phyloP scores from a whole-genome alignment of 2,113 vertebrate genomes.

The Sturnus vulgaris region DNA sequence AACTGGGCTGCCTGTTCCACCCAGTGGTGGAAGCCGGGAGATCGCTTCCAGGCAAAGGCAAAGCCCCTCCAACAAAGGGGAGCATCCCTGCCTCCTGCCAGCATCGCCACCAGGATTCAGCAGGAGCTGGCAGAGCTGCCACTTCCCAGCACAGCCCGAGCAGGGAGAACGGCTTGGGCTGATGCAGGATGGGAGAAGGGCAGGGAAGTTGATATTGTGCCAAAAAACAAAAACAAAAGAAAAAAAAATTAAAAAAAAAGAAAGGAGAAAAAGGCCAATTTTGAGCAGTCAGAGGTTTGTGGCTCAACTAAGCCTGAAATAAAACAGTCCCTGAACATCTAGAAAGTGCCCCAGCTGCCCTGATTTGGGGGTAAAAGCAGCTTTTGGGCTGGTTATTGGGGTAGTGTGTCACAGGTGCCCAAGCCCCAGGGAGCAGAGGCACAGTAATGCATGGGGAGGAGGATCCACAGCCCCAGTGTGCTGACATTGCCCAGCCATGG shows the following conservation, averaged over 20 bases:
- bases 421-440: background rate
- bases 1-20: constrained; percentile 58
- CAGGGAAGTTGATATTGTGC: background rate
- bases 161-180: background rate
- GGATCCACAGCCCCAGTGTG: background rate
- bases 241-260: background rate
- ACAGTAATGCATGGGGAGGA: background rate
- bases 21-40: constrained; percentile 43
- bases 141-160: background rate
- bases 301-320: background rate
- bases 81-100: background rate
- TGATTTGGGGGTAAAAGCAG: background rate
- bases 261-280: background rate
- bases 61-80: background rate
- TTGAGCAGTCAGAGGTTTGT: background rate
- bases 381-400: background rate
- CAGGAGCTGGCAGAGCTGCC: background rate
- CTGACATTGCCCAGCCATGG: background rate
- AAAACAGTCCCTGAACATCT: accelerated
- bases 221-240: background rate
- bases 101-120: accelerated
- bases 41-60: background rate
- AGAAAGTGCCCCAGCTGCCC: background rate
- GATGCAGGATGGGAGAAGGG: background rate
- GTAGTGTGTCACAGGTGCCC: background rate